Evolutionary conservation across 2,113 vertebrate genomes (phyloP), one percentile per base, ranked within the genome.

Genomic region (zebrafish (Danio rerio)): DNA sequence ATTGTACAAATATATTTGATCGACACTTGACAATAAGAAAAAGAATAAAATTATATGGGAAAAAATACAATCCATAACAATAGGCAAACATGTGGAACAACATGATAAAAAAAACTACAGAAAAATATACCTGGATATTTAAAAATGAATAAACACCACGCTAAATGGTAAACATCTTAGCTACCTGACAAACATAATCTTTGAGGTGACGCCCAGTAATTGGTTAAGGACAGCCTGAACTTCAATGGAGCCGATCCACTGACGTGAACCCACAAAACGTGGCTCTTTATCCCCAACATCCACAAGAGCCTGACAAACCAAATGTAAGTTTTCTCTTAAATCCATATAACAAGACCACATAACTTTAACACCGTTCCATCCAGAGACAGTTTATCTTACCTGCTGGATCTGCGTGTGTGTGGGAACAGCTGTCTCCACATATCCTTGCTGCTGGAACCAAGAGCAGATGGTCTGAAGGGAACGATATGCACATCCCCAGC

Each of bases 161-260:
- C 47, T 70, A 21, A 70, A 50, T 49, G 13, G 31, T 9, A 31
- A 42, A 83, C 12, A 63, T 21, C 52, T 53, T 70, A 11, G 5
- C 53, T 76, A 99, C 98, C 96, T 98, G 88, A 99, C 95, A 92
- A 97, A 98, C 69, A 99, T 47, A 88, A 99, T 99, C 92, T 96
- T 99, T 9, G 98, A 99, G 6, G 96, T 97, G 88, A 99, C 87
- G 5, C 92, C 95, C 10, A 98, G 94, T 78, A 98, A 89, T 59
- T 98, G 95, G 90, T 94, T 94, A 69, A 99, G 91, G 66, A 98
- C 97, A 72, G 92, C 93, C 82, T 97, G 96, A 5, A 99, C 96
- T 88, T 99, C 97, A 55, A 99, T 94, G 0, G 98, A 99, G 20
- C 98, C 98, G 49, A 99, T 99, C 98, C 98, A 99, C 2, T 99